A percentile compares a stretch with the other conserved stretches of the same genome.
Conservation (phyloP, 1,140 invertebrate species). For the Caligus rogercresseyi region DNA sequence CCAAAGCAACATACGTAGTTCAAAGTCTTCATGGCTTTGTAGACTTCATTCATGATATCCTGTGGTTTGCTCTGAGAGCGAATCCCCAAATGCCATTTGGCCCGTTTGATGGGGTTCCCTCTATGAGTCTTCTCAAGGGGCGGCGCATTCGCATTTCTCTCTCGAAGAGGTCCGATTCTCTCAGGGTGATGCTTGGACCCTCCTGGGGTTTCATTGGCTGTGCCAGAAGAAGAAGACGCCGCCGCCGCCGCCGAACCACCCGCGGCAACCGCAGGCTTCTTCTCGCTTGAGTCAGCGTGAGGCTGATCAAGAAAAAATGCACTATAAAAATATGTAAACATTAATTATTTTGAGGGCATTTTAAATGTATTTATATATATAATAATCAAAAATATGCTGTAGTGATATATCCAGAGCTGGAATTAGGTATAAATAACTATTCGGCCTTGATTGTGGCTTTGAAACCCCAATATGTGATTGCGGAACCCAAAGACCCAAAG, state of each 20-base stretch:
- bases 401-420: too few relatives aligned
- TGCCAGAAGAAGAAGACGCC: not conserved
- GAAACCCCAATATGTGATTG: too few relatives aligned
- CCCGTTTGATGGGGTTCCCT: constrained; percentile 62
- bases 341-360: not conserved
- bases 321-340: not conserved
- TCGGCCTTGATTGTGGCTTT: too few relatives aligned
- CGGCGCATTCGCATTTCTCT: constrained; percentile 23
- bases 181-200: constrained; percentile 69
- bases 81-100: constrained; percentile 97
- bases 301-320: not conserved
- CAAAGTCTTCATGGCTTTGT: constrained; percentile 91
- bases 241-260: too few relatives aligned
- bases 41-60: constrained; percentile 99
- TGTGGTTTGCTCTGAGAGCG: constrained; percentile 95
- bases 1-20: constrained; percentile 54
- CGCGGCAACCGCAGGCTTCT: not conserved
- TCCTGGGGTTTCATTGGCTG: constrained; percentile 31
- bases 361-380: too few relatives aligned
- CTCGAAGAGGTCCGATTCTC: constrained; percentile 43
- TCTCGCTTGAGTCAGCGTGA: not conserved
- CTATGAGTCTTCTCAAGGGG: constrained; percentile 27
- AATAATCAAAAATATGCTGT: too few relatives aligned
- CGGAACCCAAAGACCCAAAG: too few relatives aligned
- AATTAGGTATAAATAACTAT: too few relatives aligned